Evolutionary conservation across 2,797 vertebrate species (phyloP).

Genomic region (Anableps anableps): DNA sequence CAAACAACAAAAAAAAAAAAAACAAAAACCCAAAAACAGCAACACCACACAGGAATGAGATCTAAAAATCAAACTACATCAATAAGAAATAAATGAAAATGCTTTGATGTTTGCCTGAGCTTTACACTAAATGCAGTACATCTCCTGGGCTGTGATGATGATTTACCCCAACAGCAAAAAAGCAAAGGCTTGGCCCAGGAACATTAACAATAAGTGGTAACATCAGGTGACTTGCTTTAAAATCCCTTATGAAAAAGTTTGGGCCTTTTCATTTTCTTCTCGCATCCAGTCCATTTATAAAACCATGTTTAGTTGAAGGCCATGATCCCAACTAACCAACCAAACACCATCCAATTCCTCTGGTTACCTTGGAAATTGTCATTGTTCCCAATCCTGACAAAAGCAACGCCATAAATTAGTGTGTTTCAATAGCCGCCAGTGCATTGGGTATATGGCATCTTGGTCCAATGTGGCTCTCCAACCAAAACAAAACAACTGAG

Average conservation of each 20-base stretch:
- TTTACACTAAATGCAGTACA: slow-evolving; percentile 32
- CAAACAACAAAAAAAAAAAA: too few relatives aligned
- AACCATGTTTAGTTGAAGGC: background rate
- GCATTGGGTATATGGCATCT: background rate
- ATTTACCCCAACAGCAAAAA: slow-evolving; percentile 41
- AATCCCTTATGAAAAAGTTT: slow-evolving; percentile 30
- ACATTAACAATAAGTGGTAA: slow-evolving; percentile 53
- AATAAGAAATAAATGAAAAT: background rate
- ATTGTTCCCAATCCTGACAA: background rate
- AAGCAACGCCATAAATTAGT: background rate
- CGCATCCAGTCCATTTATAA: slow-evolving; percentile 12
- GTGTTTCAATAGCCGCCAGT: background rate
- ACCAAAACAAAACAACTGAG: background rate
- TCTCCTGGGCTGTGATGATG: slow-evolving; percentile 35
- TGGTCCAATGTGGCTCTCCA: background rate
- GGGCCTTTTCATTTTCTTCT: slow-evolving; percentile 15
- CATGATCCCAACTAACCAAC: background rate
- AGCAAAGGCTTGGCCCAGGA: slow-evolving; percentile 13
- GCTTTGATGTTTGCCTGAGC: slow-evolving; percentile 39
- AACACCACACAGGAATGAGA: background rate
- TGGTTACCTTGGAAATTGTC: too few relatives aligned
- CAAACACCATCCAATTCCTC: background rate
- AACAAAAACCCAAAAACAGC: too few relatives aligned
- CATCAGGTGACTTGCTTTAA: slow-evolving; percentile 35
- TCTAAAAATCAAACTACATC: background rate